Conservation (phyloP, 2,888 invertebrate species). For the Nematopogon swammerdamellus region DNA sequence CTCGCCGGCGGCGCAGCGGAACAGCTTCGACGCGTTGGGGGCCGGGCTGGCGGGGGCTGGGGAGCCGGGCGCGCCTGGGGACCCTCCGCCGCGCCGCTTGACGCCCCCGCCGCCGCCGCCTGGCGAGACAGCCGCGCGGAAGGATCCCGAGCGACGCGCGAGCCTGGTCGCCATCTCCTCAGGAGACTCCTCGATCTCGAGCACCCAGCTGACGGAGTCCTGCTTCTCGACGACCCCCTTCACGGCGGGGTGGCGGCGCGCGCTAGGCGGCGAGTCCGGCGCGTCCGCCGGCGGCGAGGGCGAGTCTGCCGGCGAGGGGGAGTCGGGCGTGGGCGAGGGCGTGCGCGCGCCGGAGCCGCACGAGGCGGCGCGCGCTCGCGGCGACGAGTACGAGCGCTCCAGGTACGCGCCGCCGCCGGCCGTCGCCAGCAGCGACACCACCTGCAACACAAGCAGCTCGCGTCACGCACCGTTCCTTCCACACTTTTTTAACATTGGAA, state of each 20-base stretch:
- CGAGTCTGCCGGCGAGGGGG: constrained; percentile 22
- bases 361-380: constrained; percentile 42
- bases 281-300: constrained; percentile 1
- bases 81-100: constrained; percentile 45
- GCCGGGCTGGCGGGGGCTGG: constrained; percentile 48
- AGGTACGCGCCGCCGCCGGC: constrained; percentile 32
- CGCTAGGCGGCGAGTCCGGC: constrained; percentile 29
- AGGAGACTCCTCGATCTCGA: constrained; percentile 74
- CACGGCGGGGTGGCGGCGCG: constrained; percentile 60
- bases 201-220: constrained; percentile 83
- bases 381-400: constrained; percentile 24
- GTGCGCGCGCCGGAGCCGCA: constrained; percentile 34
- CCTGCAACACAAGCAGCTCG: constrained; percentile 52
- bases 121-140: constrained; percentile 51
- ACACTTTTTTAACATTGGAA: too few species aligned
- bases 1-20: constrained; percentile 39
- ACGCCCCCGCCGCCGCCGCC: constrained; percentile 34
- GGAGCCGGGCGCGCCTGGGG: constrained; percentile 30
- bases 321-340: constrained; percentile 33
- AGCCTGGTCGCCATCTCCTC: constrained; percentile 56
- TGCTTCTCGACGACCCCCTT: constrained; percentile 83
- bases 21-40: constrained; percentile 48
- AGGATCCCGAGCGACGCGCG: constrained; percentile 63
- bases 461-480: too few species aligned
- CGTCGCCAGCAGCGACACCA: constrained; percentile 36